phyloP scores from a whole-genome alignment of 2,113 vertebrate genomes.

The Nyctibius bracteatus region DNA sequence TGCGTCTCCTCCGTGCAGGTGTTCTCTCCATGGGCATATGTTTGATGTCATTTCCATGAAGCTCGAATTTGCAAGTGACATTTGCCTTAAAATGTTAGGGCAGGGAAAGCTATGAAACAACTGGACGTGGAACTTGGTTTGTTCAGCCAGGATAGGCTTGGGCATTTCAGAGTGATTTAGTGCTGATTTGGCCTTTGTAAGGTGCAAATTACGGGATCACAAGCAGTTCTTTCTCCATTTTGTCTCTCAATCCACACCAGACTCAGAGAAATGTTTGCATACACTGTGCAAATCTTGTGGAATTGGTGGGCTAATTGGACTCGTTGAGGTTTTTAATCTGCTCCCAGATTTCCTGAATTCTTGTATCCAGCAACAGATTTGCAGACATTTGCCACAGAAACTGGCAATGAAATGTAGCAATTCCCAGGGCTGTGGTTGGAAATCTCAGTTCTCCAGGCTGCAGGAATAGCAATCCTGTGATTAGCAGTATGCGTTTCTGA shows the following conservation, averaged over 20 bases:
- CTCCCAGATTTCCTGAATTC: neutral
- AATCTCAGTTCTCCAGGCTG: neutral
- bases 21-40: neutral
- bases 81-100: neutral
- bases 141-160: neutral
- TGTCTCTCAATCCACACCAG: neutral
- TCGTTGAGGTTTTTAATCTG: neutral
- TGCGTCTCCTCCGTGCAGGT: accelerated
- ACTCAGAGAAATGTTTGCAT: neutral
- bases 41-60: neutral
- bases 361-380: neutral
- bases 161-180: neutral
- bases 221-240: neutral
- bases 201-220: neutral
- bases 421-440: neutral
- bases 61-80: neutral
- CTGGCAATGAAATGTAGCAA: neutral
- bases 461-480: neutral
- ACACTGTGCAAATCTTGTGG: neutral
- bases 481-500: neutral
- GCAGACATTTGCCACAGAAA: neutral
- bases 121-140: neutral
- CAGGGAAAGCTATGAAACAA: neutral
- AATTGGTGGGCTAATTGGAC: neutral
- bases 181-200: neutral